phyloP scores from a whole-genome alignment of 1,140 invertebrate genomes.

The Musca vetustissima region DNA sequence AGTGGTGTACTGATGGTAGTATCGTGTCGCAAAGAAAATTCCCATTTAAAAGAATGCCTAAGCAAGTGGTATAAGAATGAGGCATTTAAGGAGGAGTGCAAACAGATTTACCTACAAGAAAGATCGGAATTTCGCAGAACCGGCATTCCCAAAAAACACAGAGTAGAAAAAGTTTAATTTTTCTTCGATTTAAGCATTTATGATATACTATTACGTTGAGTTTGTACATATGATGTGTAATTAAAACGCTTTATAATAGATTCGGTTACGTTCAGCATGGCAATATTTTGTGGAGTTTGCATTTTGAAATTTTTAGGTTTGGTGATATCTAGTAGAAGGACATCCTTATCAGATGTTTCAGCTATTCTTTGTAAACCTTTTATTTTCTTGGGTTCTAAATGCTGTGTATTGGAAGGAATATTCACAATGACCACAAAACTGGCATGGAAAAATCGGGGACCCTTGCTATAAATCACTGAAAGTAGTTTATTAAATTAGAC shows the following conservation, averaged over 20 bases:
- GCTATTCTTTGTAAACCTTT: conserved; percentile 50
- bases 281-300: conserved; percentile 29
- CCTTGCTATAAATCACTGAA: conserved; percentile 86
- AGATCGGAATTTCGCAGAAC: conserved; percentile 78
- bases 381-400: conserved; percentile 36
- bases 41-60: conserved; percentile 69
- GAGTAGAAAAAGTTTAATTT: conserved; percentile 47
- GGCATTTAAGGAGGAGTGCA: conserved; percentile 72
- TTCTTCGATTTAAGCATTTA: conserved; percentile 13
- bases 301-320: conserved; percentile 26
- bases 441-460: conserved; percentile 80
- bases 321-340: conserved; percentile 39
- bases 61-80: conserved; percentile 75
- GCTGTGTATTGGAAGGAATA: neutral
- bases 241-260: conserved; percentile 48
- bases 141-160: conserved; percentile 67
- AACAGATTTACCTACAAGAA: conserved; percentile 77
- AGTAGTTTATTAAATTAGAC: conserved; percentile 51
- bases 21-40: conserved; percentile 73
- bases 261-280: conserved; percentile 40
- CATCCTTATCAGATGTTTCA: conserved; percentile 51
- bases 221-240: conserved; percentile 33
- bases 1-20: conserved; percentile 68
- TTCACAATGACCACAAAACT: conserved; percentile 77
- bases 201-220: conserved; percentile 9